Percentiles rank a stretch among this genome's conserved stretches.
These are phyloP conservation scores for Brotula barbata DNA, from an alignment of 2,797 vertebrate species.

Conservation along the genomic window DNA sequence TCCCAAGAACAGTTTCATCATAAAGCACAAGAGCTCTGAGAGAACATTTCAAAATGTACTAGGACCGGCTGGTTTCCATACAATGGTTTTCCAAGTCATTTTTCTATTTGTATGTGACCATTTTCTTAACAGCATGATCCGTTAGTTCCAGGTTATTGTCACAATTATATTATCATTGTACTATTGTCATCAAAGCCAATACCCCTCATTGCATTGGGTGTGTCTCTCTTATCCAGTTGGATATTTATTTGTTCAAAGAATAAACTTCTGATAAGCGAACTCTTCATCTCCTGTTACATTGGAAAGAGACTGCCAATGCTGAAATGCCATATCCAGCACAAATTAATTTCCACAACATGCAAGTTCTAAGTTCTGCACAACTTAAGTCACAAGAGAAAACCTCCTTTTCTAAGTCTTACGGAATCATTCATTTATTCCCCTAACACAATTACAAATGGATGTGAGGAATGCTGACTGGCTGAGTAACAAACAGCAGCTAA, in stretches of 20 bases:
- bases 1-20: conserved; percentile 47
- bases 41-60: conserved; percentile 49
- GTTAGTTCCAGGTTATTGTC: no score
- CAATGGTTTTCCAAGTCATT: neutral
- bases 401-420: neutral
- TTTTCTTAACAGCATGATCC: neutral
- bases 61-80: neutral
- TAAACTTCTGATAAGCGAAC: conserved; percentile 3
- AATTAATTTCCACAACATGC: neutral
- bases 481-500: no score
- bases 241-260: neutral
- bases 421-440: neutral
- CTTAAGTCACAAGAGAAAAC: no score
- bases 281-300: neutral
- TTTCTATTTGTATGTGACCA: neutral
- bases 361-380: neutral
- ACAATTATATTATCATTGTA: no score
- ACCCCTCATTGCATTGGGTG: neutral
- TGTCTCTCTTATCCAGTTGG: conserved; percentile 2
- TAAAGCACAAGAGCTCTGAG: conserved; percentile 39
- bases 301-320: neutral
- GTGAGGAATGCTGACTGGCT: conserved; percentile 48
- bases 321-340: neutral
- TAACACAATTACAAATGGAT: conserved; percentile 42
- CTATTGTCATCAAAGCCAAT: no score